Evolutionary conservation across 2,113 vertebrate species (phyloP), one percentile per base, ranked within the genome.

Genomic region (Trogon melanurus): DNA sequence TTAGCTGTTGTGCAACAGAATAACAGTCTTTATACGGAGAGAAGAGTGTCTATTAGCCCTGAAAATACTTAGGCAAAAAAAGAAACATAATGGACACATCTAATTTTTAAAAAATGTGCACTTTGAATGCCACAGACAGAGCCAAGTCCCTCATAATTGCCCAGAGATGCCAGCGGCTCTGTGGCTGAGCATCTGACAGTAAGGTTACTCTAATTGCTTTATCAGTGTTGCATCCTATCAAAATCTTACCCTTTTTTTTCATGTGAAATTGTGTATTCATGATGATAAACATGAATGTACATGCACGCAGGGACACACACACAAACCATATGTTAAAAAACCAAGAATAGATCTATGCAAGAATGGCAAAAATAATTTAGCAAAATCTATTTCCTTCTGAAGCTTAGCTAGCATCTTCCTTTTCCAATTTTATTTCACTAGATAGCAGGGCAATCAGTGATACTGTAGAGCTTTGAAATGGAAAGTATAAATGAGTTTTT

Each of bases 31-130:
- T 71, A 79, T 45, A 95, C 34, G 58, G 6, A 17, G 70, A 89
- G 30, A 66, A 89, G 88, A 88, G 44, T 78, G n/a, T 64, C 79
- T 83, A 9, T 32, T 12, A 71, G 13, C 44, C 93, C 57, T 91
- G 78, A 80, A 96, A 97, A 96, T 88, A 73, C 15, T 79, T 89
- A 36, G 51, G n/a, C 53, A 80, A 92, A 76, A 36, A 88, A 93
- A 71, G 74, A 58, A 57, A 26, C 62, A 90, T 19, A 45, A 76
- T 76, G 82, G 71, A 61, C 19, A 73, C 11, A 5, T 5, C 30
- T 72, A 27, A 66, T 64, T 66, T 61, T 67, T 44, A 21, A 66
- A 64, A 27, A 80, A 56, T 17, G 7, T 70, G 13, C 13, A 19
- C 45, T 88, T 79, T 60, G 53, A 94, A 79, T 85, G 50, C 34